Base-by-base conservation (phyloP, 2,888 invertebrate species). In the Athripsodes cinereus region DNA sequence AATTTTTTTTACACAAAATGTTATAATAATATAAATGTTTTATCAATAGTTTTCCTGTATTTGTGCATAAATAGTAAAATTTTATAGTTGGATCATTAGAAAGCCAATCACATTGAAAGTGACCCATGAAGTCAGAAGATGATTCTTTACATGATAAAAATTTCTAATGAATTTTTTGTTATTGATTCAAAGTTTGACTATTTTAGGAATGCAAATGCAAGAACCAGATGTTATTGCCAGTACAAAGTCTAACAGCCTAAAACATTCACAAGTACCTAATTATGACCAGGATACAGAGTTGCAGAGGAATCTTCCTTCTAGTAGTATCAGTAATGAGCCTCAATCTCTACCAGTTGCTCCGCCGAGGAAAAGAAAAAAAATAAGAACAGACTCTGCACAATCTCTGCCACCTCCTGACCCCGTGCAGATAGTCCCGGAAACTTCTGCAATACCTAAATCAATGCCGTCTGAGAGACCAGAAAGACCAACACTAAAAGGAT, bases 181-280 rank as follows among this genome's bases (percentile, higher is more conserved):
- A n/a, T n/a, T n/a, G n/a, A 34, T 34, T 34, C 34, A 10, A 11
- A 34, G 11, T 10, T 34, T 34, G 11, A 8, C 8, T 34, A n/a
- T 58, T 56, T 57, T 69, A 73, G 75, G 74, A 65, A 68, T 80
- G 60, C 77, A 79, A 51, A 78, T 85, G 70, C 85, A 86, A 69
- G 94, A 94, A 73, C 95, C 95, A 1, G 95, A 96, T 75, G 92
- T 95, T 68, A 92, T 95, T 66, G 92, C 92, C 59, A 95, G 94
- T 75, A 92, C 94, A 63, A 95, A 94, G 70, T 76, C 85, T 58
- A 75, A 77, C 73, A 72, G 76, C 62, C 66, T 76, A 64, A 75
- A 77, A 69, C 70, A 71, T 61, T 64, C 56, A 55, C 69, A 73
- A 51, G 65, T 59, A 60, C 53, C 65, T 31, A 61, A 53, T 59